phyloP scores from a whole-genome alignment of 1,140 invertebrate genomes.

The Rhynchophorus ferrugineus region DNA sequence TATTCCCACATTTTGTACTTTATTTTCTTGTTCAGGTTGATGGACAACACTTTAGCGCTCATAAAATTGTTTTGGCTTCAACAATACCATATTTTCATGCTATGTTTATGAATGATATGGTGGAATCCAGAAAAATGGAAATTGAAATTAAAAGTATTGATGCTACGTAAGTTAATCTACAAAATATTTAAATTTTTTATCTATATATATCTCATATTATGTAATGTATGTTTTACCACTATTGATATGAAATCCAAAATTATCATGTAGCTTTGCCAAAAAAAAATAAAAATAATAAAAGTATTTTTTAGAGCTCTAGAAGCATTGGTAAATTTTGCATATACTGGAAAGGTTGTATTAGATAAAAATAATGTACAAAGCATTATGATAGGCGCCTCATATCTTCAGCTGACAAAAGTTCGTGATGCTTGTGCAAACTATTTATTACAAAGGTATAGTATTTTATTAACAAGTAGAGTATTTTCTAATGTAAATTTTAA shows the following conservation, averaged over 20 bases:
- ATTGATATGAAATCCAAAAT: background rate
- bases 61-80: constrained; percentile 77
- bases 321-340: constrained; percentile 80
- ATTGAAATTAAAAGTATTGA: constrained; percentile 79
- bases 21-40: constrained; percentile 55
- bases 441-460: constrained; percentile 55
- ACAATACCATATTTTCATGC: constrained; percentile 88
- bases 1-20: background rate
- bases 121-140: constrained; percentile 75
- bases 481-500: background rate
- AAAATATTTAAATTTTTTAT: background rate
- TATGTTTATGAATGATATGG: constrained; percentile 88
- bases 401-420: constrained; percentile 73
- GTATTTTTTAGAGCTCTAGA: constrained; percentile 63
- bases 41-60: constrained; percentile 71
- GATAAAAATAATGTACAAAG: constrained; percentile 77
- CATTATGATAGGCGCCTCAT: constrained; percentile 81
- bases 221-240: too few species aligned
- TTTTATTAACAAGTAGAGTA: background rate
- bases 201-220: background rate
- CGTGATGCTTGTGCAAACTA: constrained; percentile 80
- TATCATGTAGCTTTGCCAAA: background rate
- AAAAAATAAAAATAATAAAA: background rate
- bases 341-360: constrained; percentile 72
- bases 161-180: constrained; percentile 50